A percentile compares a stretch with the other conserved stretches of the same genome.
phyloP scores from a whole-genome alignment of 2,888 invertebrate species.

The Rhaphigaster nebulosa region DNA sequence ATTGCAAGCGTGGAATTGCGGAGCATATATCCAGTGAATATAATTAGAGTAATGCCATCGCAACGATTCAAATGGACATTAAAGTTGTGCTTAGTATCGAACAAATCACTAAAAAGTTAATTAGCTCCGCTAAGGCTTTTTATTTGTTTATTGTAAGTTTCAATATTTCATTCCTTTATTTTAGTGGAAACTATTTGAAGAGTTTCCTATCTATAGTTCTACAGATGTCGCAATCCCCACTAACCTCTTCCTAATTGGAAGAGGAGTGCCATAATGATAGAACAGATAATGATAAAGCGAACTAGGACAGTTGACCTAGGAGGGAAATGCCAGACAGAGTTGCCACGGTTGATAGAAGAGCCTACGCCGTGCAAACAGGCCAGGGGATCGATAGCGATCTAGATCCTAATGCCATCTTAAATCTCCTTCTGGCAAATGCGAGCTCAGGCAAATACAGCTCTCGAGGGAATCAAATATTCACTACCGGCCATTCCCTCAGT shows the following conservation, averaged over 20 bases:
- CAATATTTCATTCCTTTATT: too few species aligned
- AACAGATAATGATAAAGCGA: background rate
- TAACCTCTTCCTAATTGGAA: background rate
- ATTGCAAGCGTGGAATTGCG: too few species aligned
- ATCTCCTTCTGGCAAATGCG: background rate
- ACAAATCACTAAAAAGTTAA: too few species aligned
- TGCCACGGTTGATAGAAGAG: background rate
- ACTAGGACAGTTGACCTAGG: background rate
- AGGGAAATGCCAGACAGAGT: background rate
- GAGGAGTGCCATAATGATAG: background rate
- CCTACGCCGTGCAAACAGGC: background rate
- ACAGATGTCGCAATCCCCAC: background rate
- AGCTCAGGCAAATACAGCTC: background rate
- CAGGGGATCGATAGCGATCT: background rate
- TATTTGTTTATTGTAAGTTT: too few species aligned
- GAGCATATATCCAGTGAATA: too few species aligned
- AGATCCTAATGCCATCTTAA: constrained; percentile 6
- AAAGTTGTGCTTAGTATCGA: too few species aligned
- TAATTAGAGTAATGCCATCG: too few species aligned
- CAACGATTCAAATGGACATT: too few species aligned
- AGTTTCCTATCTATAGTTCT: too few species aligned
- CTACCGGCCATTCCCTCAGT: background rate
- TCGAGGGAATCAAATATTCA: background rate
- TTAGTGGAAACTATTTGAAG: too few species aligned
- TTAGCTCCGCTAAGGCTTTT: too few species aligned